phyloP scores from a whole-genome alignment of 2,113 vertebrate species.

The Loxodonta africana region DNA sequence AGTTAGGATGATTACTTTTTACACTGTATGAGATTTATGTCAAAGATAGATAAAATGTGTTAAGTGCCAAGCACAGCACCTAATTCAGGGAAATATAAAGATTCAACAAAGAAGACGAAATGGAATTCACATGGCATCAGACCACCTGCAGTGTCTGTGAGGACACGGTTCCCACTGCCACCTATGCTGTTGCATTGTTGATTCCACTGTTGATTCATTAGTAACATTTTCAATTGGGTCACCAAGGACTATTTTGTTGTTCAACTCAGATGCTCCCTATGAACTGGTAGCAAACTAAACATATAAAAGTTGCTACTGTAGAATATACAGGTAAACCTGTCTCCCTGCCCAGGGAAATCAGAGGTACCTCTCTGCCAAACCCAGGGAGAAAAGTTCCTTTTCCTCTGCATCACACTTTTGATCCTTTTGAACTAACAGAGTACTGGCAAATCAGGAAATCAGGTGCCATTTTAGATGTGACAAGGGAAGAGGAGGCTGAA shows the following conservation, averaged over 20 bases:
- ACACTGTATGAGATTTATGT: not conserved
- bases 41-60: not conserved
- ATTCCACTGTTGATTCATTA: slow-evolving; percentile 28
- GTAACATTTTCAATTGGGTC: slow-evolving; percentile 15
- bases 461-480: too few relatives aligned
- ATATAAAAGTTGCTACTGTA: not conserved
- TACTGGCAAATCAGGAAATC: too few relatives aligned
- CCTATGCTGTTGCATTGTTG: not conserved
- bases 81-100: slow-evolving; percentile 3
- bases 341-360: too few relatives aligned
- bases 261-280: slow-evolving; percentile 3
- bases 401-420: not conserved
- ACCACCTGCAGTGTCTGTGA: not conserved
- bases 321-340: not conserved
- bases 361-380: too few relatives aligned
- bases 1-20: not conserved
- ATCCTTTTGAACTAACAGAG: too few relatives aligned
- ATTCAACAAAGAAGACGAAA: slow-evolving; percentile 12
- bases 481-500: not conserved
- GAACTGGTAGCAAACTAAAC: not conserved
- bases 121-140: not conserved
- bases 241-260: slow-evolving; percentile 53
- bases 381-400: not conserved
- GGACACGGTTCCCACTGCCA: slow-evolving; percentile 53
- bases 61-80: not conserved